Percentiles rank a stretch among this genome's conserved stretches.
Conservation (phyloP, 2,797 vertebrate species). For the Gastrophryne carolinensis region DNA sequence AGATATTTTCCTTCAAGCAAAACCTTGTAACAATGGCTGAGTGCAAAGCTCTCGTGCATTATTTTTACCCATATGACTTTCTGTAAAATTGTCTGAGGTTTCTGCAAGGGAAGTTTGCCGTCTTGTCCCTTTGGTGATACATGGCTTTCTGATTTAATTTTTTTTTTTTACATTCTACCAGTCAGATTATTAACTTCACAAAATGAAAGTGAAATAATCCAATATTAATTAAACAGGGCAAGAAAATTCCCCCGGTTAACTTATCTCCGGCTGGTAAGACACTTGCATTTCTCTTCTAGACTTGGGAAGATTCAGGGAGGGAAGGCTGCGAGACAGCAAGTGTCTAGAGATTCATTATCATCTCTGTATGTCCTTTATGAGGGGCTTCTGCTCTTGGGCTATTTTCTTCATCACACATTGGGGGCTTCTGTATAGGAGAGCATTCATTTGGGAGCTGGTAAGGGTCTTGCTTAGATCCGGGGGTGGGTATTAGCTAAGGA, state of each 20-base stretch:
- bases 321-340: background rate
- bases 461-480: too few relatives aligned
- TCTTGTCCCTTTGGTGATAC: slow-evolving; percentile 67
- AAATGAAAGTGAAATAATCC: slow-evolving; percentile 78
- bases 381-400: too few relatives aligned
- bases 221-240: slow-evolving; percentile 76
- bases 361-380: background rate
- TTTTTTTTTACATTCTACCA: slow-evolving; percentile 74
- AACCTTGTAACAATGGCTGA: too few relatives aligned
- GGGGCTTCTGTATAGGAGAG: too few relatives aligned
- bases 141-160: slow-evolving; percentile 77
- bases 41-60: too few relatives aligned
- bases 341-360: background rate
- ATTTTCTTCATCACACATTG: too few relatives aligned
- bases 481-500: too few relatives aligned
- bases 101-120: slow-evolving; percentile 64
- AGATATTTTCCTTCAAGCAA: too few relatives aligned
- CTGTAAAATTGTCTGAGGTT: slow-evolving; percentile 66
- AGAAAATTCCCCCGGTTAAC: slow-evolving; percentile 68
- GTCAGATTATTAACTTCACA: slow-evolving; percentile 73
- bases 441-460: too few relatives aligned
- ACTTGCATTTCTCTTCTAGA: slow-evolving; percentile 46
- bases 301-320: background rate
- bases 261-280: slow-evolving; percentile 65
- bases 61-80: slow-evolving; percentile 63